Base-by-base conservation (phyloP, 2,888 invertebrate genomes). In the Dichetophora obliterata region DNA sequence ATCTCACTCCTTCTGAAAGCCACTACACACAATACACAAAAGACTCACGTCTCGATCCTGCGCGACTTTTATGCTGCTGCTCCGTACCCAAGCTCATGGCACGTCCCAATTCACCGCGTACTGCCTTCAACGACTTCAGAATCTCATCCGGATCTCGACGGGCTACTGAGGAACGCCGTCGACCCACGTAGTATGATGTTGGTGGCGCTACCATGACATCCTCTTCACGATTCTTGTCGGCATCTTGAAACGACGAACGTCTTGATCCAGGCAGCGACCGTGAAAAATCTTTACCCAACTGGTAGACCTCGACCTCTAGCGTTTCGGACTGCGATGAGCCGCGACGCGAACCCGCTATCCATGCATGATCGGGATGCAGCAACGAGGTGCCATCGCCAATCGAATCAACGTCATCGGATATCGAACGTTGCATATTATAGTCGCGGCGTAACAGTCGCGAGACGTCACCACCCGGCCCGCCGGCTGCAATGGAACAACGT, bases 251-350 rank as follows among this genome's bases (percentile, higher is more conserved):
- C 27, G 95, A 96, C 48, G 95, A 95, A 73, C 96, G 91, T 76
- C 96, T 91, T 16, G 95, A 96, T 9, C 96, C 96, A 0, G 96
- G 96, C 82, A 96, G 90, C 5, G 96, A 96, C 84, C 95, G 92
- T 27, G 96, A 96, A 88, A 95, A 95, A 89, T 96, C 96, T 88
- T 95, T 95, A 77, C 93, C 95, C 69, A 96, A 91, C 87, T 96
- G 94, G 89, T 96, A 96, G 11, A 94, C 94, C 87, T 95, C 95
- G 71, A 94, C 94, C 86, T 96, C 96, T 69, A 96, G 90, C 72
- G 95, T 95, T 87, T 96, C 96, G 0, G 96, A 96, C 86, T 96
- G 96, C 59, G 95, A 95, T n/a, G 96, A 96, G 52, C 96, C 96
- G 48, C 96, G 92, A 43, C 96, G 91, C 0, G 95, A 95, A 77